Evolutionary conservation across 2,888 invertebrate genomes (phyloP).

Genomic region (Hydrotaea diabolus): DNA sequence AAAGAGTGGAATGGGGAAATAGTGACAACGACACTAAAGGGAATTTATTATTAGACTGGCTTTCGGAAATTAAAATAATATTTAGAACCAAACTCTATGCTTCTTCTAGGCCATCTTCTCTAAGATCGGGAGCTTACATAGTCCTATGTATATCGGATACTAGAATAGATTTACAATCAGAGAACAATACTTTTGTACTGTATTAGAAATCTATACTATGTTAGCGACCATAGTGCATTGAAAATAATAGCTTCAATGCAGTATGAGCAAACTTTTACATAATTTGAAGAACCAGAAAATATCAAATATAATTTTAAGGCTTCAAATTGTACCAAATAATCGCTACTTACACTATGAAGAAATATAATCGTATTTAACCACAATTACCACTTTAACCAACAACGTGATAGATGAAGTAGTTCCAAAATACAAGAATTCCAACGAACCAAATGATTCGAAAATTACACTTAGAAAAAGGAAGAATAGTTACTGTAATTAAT

Average conservation of each 20-base stretch:
- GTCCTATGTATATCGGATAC: background rate
- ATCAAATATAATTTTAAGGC: conserved; percentile 5
- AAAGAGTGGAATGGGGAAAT: background rate
- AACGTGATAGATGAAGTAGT: background rate
- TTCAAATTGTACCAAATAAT: too few relatives aligned
- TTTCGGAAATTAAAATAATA: background rate
- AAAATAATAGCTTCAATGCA: background rate
- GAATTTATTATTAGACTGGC: too few relatives aligned
- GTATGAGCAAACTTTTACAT: background rate
- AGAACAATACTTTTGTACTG: background rate
- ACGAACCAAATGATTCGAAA: too few relatives aligned
- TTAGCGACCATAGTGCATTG: background rate
- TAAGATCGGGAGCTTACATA: background rate
- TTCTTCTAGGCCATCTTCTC: background rate
- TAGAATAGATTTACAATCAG: background rate
- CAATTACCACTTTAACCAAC: background rate
- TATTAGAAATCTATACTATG: background rate
- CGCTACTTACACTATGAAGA: background rate
- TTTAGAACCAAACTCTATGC: conserved; percentile 4
- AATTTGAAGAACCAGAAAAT: background rate
- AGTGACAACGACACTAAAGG: background rate
- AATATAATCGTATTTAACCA: background rate
- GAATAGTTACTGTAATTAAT: too few relatives aligned
- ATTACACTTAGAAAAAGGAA: too few relatives aligned
- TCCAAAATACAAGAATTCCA: background rate